Percentiles rank a stretch among this genome's conserved stretches.
Evolutionary conservation across 1,140 invertebrate genomes (phyloP).

Genomic region (Zaprionus inermis): DNA sequence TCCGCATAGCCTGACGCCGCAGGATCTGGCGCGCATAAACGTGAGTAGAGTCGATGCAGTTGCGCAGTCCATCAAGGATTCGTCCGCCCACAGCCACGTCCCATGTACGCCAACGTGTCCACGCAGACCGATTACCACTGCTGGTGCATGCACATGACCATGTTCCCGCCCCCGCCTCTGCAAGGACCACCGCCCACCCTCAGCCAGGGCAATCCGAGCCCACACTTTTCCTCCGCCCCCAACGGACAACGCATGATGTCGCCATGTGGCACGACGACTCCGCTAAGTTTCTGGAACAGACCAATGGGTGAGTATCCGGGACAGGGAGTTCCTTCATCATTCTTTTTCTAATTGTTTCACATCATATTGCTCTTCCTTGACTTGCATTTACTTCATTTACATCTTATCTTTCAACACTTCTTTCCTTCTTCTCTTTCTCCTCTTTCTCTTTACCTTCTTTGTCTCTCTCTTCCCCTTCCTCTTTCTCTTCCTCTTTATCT

Average conservation of each 20-base stretch:
- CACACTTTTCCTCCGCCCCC: background rate
- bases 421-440: too few species aligned
- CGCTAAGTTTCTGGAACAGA: slow-evolving; percentile 41
- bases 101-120: background rate
- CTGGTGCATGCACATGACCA: slow-evolving; percentile 41
- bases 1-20: slow-evolving; percentile 46
- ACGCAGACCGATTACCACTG: slow-evolving; percentile 59
- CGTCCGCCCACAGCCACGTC: slow-evolving; percentile 7
- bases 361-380: too few species aligned
- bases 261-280: slow-evolving; percentile 1
- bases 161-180: slow-evolving; percentile 27
- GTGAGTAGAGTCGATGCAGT: slow-evolving; percentile 33
- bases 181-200: background rate
- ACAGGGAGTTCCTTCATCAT: background rate
- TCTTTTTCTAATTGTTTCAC: too few species aligned
- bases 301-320: slow-evolving; percentile 35
- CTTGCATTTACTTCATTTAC: too few species aligned
- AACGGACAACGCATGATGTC: slow-evolving; percentile 32
- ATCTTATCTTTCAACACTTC: too few species aligned
- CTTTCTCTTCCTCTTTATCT: too few species aligned
- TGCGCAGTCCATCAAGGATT: too few species aligned
- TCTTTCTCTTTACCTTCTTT: too few species aligned
- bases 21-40: slow-evolving; percentile 38
- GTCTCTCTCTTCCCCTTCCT: too few species aligned
- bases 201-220: background rate